Evolutionary conservation across 2,888 invertebrate species (phyloP), one percentile per base, ranked within the genome.

Genomic region (Salticus scenicus): DNA sequence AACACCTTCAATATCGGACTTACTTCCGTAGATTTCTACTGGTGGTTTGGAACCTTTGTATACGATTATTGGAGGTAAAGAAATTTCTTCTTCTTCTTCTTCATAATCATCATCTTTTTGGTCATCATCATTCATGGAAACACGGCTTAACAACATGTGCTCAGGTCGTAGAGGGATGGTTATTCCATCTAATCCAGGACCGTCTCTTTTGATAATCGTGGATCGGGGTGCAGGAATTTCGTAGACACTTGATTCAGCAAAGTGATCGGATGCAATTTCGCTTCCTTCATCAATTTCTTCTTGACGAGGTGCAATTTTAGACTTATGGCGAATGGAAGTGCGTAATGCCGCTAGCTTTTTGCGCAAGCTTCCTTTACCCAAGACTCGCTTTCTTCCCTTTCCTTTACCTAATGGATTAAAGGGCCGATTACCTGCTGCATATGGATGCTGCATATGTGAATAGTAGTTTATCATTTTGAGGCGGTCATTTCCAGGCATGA

Each of bases 11-110:
- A 84, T 77, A 37, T 84, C 83, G 0, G 72, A 37, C 31, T 84
- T 84, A 37, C 28, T 77, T 7, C 83, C 83, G 33, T 84, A 84
- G 0, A 77, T 31, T 67, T 84, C 77, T 0, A 84, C 41, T n/a
- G 83, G 77, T 2, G 73, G 77, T 24, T 84, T 73, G 17, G 1
- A 0, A 0, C 83, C 83, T 20, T 84, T 84, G 28, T 78, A 84
- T 7, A 78, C 83, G 8, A 84, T 72, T 20, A 84, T 84, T 8
- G 83, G 83, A 17, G 83, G 83, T 17, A 37, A 41, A 7, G 14
- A 0, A 8, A 24, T 30, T 24, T 41, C 41, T 27, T 71, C 28
- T 0, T 27, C 41, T 2, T 63, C 20, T 8, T 24, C 27, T 33
- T 69, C 69, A 1, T 69, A 37, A 27, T 63, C 63, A n/a, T 33